phyloP scores from a whole-genome alignment of 1,140 invertebrate genomes.

The Asobara japonica region DNA sequence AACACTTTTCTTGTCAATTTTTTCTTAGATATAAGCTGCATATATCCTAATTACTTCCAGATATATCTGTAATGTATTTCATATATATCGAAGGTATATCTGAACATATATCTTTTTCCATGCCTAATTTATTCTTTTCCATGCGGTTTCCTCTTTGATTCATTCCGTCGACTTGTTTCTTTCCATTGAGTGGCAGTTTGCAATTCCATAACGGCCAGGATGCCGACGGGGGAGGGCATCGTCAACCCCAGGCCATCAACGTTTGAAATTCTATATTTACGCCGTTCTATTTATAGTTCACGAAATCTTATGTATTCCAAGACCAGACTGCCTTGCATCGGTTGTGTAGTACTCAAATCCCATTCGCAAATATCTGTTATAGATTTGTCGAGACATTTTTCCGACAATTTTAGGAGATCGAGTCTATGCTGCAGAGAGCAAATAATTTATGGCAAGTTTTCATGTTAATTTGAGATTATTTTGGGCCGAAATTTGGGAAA shows the following conservation, averaged over 20 bases:
- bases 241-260: slow-evolving; percentile 16
- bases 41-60: too few relatives aligned
- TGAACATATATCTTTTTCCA: neutral
- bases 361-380: neutral
- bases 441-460: too few relatives aligned
- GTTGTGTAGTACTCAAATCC: neutral
- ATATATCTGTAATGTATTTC: too few relatives aligned
- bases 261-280: slow-evolving; percentile 14
- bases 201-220: slow-evolving; percentile 10
- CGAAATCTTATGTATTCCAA: slow-evolving; percentile 8
- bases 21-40: too few relatives aligned
- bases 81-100: too few relatives aligned
- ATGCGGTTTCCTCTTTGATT: too few relatives aligned
- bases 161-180: neutral
- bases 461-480: too few relatives aligned
- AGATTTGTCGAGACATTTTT: neutral
- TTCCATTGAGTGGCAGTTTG: neutral
- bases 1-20: too few relatives aligned
- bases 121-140: neutral
- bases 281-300: neutral
- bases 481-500: too few relatives aligned
- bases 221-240: neutral
- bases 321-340: slow-evolving; percentile 7
- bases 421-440: too few relatives aligned
- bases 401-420: too few relatives aligned